Evolutionary conservation across 2,888 invertebrate genomes (phyloP), one percentile per base, ranked within the genome.

Genomic region (Drymonia ruficornis): DNA sequence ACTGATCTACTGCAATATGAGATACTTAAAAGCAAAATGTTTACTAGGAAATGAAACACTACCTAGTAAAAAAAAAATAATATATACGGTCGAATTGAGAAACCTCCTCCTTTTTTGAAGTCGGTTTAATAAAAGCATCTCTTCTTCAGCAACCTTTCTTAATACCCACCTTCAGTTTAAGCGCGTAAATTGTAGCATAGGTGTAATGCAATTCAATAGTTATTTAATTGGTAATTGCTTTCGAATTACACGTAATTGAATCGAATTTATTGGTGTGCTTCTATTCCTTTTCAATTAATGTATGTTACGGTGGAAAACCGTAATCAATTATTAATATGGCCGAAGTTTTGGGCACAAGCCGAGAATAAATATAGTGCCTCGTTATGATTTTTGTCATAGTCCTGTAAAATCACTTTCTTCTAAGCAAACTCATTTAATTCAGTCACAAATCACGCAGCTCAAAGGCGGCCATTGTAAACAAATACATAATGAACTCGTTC

Each of bases 401-500:
- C 16, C 18, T 44, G 43, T 50, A 28, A 49, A 28, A 19, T 38
- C 12, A 60, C 59, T 36, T 55, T 63, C 49, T 50, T 49, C 29
- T 51, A 45, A 42, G 31, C 55, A 46, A 53, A 53, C 50, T 44
- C 49, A 52, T 51, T 61, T n/a, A n/a, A n/a, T n/a, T 56, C 67
- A 56, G 64, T 66, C 59, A 36, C 36, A 36, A 36, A 36, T 36
- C 36, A 58, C 13, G 56, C 56, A 38, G 15, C 36, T 47, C 52
- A 46, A 53, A 60, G 51, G 48, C 53, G 57, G 59, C 52, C 47
- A 55, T 38, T 52, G 58, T 60, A 63, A 63, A 66, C 61, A 63
- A 55, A 55, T 18, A 43, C 44, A 49, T 45, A 55, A 19, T 48
- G 47, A 43, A 40, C 38, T 15, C 40, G 40, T 49, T 49, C 49